These are phyloP conservation scores for Oceanodroma tethys DNA, from an alignment of 2,113 vertebrate genomes.

Conservation along the genomic window DNA sequence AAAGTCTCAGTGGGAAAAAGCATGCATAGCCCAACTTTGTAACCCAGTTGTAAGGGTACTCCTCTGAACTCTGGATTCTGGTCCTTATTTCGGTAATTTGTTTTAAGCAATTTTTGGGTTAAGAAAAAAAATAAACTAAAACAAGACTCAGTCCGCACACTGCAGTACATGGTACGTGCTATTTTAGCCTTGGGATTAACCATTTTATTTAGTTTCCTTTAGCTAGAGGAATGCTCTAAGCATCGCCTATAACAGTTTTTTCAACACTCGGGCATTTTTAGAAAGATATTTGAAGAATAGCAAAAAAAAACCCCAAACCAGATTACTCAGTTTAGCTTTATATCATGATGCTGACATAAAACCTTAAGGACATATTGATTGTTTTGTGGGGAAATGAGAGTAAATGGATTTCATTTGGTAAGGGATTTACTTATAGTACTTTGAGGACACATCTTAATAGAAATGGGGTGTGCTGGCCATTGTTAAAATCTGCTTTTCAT, in stretches of 20 bases:
- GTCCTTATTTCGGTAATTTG: background rate
- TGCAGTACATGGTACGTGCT: background rate
- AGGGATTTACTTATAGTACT: background rate
- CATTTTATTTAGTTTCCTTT: slow-evolving; percentile 7
- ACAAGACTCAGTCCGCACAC: background rate
- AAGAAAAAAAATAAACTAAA: background rate
- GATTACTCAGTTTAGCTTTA: background rate
- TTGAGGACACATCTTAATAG: background rate
- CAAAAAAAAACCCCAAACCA: background rate
- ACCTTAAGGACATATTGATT: slow-evolving; percentile 7
- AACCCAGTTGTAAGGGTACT: background rate
- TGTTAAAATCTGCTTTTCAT: background rate
- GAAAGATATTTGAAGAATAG: slow-evolving; percentile 5
- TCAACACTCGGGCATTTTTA: background rate
- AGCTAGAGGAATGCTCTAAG: background rate
- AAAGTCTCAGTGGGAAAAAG: background rate
- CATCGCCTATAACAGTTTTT: background rate
- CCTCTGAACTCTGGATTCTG: background rate
- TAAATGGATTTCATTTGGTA: slow-evolving; percentile 22
- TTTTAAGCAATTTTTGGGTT: background rate
- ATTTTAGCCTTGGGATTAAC: background rate
- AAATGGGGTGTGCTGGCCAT: background rate
- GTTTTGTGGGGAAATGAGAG: background rate
- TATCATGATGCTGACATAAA: background rate
- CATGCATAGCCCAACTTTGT: background rate